Base-by-base conservation (phyloP, 2,797 vertebrate genomes). In the Benthosema pterotum region DNA sequence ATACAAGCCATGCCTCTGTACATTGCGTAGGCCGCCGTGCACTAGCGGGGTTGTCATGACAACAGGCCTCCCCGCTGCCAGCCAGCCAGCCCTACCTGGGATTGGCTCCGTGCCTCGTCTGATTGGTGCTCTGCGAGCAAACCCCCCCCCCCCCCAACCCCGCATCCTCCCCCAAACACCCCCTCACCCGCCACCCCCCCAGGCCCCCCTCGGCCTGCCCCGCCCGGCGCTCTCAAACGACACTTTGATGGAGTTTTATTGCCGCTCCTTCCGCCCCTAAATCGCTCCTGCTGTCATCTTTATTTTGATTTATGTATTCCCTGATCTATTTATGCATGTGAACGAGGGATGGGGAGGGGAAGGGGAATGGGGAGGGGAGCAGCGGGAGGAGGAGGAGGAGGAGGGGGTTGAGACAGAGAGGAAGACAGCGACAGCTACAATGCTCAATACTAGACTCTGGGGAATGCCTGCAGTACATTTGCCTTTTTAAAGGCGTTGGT, bases 281-380 rank as follows among this genome's bases (percentile, higher is more conserved):
- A 93, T 90, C 84, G 87, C 81, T 91, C 85, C 82, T 87, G 89
- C 89, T 89, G 91, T 92, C 92, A 91, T 91, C 88, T 90, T 91
- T 91, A 92, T 91, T 92, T 92, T 92, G 90, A 93, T 92, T 92
- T 91, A 93, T 93, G 89, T 91, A 91, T 93, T 91, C 89, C 88
- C 89, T 87, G 90, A 92, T 92, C 91, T 92, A 89, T 91, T 92
- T 92, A 92, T 91, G 92, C 90, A 91, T 82, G 82, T 88, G 88
- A 83, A 84, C 65, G 82, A 84, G 68, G 80, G 84, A 65, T 71
- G 60, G 77, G 8, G 32, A 69, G 50, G 62, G 2, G 56, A 60
- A 1, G 7, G 56, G 61, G 7, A 15, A 9, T 69, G 50, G 62
- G 2, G 72, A 71, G 15, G 60, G 56, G 61, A 4, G 7, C 49